A percentile compares a stretch with the other conserved stretches of the same genome.
These are phyloP conservation scores for Laothoe populi DNA, from an alignment of 2,888 invertebrate genomes.

Conservation along the genomic window DNA sequence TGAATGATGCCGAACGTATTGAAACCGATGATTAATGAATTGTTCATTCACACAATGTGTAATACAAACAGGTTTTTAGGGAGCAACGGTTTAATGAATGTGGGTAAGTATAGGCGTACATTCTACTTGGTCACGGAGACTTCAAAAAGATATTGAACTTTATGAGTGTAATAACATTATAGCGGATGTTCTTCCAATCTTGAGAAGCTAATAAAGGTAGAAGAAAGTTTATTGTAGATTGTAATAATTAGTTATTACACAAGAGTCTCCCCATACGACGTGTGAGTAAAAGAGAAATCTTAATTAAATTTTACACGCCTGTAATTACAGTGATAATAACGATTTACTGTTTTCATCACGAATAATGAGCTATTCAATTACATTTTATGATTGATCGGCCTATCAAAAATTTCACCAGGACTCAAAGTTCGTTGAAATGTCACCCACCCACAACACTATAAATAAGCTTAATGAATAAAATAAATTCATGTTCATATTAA, in stretches of 20 bases:
- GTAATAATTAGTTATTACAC: neutral
- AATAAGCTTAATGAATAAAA: neutral
- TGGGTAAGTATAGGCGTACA: neutral
- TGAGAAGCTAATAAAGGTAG: too few species aligned
- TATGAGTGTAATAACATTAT: too few species aligned
- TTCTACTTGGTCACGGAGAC: too few species aligned
- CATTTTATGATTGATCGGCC: neutral
- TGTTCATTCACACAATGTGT: constrained; percentile 20
- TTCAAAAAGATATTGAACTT: too few species aligned
- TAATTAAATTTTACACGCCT: constrained; percentile 3
- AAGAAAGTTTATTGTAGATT: neutral
- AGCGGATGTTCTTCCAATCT: too few species aligned
- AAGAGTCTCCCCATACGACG: neutral
- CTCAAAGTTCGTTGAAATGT: neutral
- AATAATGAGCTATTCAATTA: neutral
- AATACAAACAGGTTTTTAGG: constrained; percentile 10
- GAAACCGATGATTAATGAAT: constrained; percentile 11
- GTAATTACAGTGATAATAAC: neutral
- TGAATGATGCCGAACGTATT: constrained; percentile 10
- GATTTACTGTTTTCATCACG: neutral
- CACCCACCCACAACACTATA: too few species aligned
- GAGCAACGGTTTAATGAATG: neutral
- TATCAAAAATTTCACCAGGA: neutral
- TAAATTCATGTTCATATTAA: neutral
- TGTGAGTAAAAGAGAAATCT: constrained; percentile 9